Evolutionary conservation across 2,113 vertebrate genomes (phyloP), one percentile per base, ranked within the genome.

Genomic region (Ceratotherium simum): DNA sequence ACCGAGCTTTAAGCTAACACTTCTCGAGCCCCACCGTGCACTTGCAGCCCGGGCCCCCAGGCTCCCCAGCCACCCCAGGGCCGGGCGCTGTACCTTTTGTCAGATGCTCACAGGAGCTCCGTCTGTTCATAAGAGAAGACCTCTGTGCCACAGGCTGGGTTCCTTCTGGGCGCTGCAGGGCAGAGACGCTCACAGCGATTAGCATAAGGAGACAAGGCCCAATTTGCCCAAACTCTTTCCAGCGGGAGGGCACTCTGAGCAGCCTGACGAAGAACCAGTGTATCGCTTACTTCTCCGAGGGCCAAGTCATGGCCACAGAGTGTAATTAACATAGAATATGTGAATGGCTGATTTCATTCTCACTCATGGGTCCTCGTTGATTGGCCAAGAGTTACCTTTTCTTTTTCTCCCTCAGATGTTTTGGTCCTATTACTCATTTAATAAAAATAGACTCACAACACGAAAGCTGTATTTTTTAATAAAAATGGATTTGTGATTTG

Each of bases 241-340:
- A 0, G 2, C 14, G 8, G 23, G 70, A 58, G 0, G 1, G 23
- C 10, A 7, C 60, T 82, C 81, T 0, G 25, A n/a, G 64, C 21
- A 39, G 7, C 56, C 42, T 14, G 20, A n/a, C 0, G 0, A 16
- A 6, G 73, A 88, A 29, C 23, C 4, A 12, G 0, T 1, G 0
- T 25, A 11, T 33, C 18, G 0, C 65, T 70, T 11, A 9, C 39
- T 83, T 48, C 51, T 54, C 82, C 21, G 4, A 8, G 8, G 29
- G 23, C 64, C 27, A 70, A 84, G 46, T 64, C 76, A 51, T 1
- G 16, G 1, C 48, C 89, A 62, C 33, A 27, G 51, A 48, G 8
- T 54, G 18, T 18, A 31, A 81, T 95, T 67, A 67, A 14, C 84
- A 12, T 60, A 6, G 79, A 69, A 21, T 42, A 23, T 7, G 7